phyloP scores from a whole-genome alignment of 1,140 invertebrate species.

The Oppia nitens region DNA sequence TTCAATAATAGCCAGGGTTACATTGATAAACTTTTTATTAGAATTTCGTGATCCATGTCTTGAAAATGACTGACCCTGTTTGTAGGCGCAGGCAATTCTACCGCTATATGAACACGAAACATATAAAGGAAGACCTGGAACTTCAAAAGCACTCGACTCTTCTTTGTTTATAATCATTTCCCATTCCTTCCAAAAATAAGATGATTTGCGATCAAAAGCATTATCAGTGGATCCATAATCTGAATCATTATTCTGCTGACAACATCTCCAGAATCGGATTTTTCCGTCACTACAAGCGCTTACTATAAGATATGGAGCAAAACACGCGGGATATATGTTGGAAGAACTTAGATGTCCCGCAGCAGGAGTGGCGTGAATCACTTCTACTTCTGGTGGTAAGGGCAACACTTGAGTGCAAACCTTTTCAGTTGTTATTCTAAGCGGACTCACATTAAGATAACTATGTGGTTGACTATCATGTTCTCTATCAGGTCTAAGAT shows the following conservation, averaged over 20 bases:
- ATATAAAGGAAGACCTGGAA: constrained; percentile 59
- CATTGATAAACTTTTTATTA: constrained; percentile 69
- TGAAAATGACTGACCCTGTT: constrained; percentile 34
- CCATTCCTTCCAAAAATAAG: constrained; percentile 70
- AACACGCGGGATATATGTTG: constrained; percentile 92
- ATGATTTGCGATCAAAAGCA: constrained; percentile 25
- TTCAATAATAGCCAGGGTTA: constrained; percentile 92
- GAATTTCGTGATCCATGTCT: constrained; percentile 45
- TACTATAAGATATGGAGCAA: constrained; percentile 84
- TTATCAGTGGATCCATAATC: constrained; percentile 13
- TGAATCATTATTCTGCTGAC: constrained; percentile 35
- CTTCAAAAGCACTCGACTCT: constrained; percentile 65
- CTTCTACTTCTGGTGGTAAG: constrained; percentile 71
- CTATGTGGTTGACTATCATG: constrained; percentile 14
- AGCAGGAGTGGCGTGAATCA: constrained; percentile 75
- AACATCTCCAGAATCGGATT: constrained; percentile 65
- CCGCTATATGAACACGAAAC: constrained; percentile 94
- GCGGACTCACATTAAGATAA: constrained; percentile 34
- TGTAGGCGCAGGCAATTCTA: constrained; percentile 87
- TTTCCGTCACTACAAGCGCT: constrained; percentile 81
- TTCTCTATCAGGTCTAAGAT: not conserved
- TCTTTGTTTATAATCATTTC: constrained; percentile 61
- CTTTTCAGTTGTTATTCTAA: constrained; percentile 47
- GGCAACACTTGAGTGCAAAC: constrained; percentile 63
- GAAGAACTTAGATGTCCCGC: constrained; percentile 94